Evolutionary conservation across 2,113 vertebrate species (phyloP), one percentile per base, ranked within the genome.

Genomic region (Drymodes brunneopygia): DNA sequence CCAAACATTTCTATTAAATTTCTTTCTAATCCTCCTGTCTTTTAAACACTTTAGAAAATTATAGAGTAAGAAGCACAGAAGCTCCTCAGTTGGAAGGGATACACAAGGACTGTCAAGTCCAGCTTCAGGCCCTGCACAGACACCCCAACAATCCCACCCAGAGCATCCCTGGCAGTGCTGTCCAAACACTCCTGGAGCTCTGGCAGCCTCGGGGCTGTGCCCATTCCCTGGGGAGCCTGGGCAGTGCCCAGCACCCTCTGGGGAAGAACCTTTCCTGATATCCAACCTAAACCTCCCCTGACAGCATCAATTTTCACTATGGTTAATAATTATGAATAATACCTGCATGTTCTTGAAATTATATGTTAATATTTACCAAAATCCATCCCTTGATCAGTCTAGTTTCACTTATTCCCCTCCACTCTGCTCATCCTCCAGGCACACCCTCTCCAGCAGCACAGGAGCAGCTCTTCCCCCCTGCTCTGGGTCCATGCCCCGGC

Each of bases 111-210:
- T 9, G 6, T 2, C 38, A 6, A 61, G 29, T 9, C 5, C 47
- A 81, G 8, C 14, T 0, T 53, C 69, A 10, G 13, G 0, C 14
- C 54, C 40, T 40, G 78, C 47, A 1, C 29, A 61, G 29, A 82
- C 47, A 4, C 29, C 45, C 29, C 70, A 75, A 35, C 19, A 89
- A 2, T 1, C 38, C 53, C 40, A 38, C n/a, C 38, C n/a, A 35
- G 70, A 2, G 7, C 78, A 60, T 6, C 62, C 53, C 78, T 61
- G 47, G 36, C 12, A 70, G 40, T 0, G 3, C 3, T 61, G 45
- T 3, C 48, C 40, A 24, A 87, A 54, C 0, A 0, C 48, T 35
- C 40, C 35, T 56, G 57, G 35, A 80, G 85, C 74, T 80, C 57
- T 64, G 65, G 67, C 69, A 81, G 67, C 67, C 44, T 66, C 1